phyloP scores from a whole-genome alignment of 2,797 vertebrate species.

The Neosilurus mollespiculum region DNA sequence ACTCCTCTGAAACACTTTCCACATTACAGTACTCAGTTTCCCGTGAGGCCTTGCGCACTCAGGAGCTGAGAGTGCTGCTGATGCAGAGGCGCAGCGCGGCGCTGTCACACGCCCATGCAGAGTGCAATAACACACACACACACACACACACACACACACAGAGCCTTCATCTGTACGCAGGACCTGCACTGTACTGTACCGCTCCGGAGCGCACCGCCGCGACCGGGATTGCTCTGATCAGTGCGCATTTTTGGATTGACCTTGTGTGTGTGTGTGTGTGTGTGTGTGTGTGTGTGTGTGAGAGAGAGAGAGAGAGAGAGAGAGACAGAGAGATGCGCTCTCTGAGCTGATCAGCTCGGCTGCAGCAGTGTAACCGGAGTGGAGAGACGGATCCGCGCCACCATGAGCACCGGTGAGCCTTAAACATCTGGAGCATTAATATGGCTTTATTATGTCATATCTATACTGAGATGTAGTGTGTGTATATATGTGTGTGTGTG shows the following conservation, averaged over 20 bases:
- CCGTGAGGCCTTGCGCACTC: constrained; percentile 13
- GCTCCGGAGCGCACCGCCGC: not conserved
- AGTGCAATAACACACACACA: not conserved
- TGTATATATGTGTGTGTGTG: not conserved
- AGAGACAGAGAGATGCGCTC: not conserved
- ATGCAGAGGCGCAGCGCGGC: constrained; percentile 40
- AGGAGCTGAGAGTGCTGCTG: constrained; percentile 60
- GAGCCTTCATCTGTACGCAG: constrained; percentile 6
- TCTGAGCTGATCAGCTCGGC: constrained; percentile 13
- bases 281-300: not conserved
- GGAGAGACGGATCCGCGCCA: constrained; percentile 47
- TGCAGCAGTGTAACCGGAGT: constrained; percentile 26
- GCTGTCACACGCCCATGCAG: constrained; percentile 45
- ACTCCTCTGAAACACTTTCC: not conserved
- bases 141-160: constrained; percentile 23
- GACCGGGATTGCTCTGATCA: not conserved
- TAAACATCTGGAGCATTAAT: not conserved
- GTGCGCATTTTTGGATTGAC: constrained; percentile 25
- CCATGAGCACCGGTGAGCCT: constrained; percentile 76
- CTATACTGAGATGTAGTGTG: not conserved
- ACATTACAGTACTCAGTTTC: constrained; percentile 20
- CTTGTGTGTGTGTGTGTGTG: not conserved
- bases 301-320: not conserved
- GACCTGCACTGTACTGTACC: not conserved
- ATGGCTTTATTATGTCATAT: not conserved